Evolutionary conservation across 1,140 invertebrate species (phyloP).

Genomic region (Nasonia longicornis): DNA sequence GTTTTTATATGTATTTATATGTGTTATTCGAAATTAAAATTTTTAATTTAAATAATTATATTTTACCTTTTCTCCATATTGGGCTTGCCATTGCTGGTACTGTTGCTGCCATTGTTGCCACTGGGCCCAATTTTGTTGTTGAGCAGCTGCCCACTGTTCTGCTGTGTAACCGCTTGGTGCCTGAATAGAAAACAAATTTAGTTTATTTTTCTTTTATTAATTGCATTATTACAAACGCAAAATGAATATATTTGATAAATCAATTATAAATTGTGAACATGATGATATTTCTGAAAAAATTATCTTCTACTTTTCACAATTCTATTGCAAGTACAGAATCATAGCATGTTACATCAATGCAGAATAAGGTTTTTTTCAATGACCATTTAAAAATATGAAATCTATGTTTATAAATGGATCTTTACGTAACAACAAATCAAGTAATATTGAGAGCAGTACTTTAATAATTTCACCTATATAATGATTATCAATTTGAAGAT

Average conservation of each 20-base stretch:
- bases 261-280: too few species aligned
- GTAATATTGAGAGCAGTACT: too few species aligned
- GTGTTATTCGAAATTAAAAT: background rate
- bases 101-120: conserved; percentile 88
- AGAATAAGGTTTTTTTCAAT: background rate
- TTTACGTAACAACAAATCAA: background rate
- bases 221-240: background rate
- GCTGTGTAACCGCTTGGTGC: conserved; percentile 74
- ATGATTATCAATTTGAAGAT: background rate
- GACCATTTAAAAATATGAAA: background rate
- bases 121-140: conserved; percentile 85
- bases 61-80: conserved; percentile 83
- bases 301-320: background rate
- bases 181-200: conserved; percentile 50
- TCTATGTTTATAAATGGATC: background rate
- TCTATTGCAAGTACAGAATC: background rate
- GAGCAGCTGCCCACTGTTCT: conserved; percentile 78
- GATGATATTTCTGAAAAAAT: background rate
- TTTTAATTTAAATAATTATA: conserved; percentile 25
- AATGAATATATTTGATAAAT: background rate
- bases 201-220: background rate
- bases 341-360: background rate
- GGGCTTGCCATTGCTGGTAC: conserved; percentile 85
- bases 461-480: too few species aligned
- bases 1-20: background rate